A percentile compares a stretch with the other conserved stretches of the same genome.
Evolutionary conservation across 2,797 vertebrate species (phyloP).

Genomic region (Choloepus didactylus): DNA sequence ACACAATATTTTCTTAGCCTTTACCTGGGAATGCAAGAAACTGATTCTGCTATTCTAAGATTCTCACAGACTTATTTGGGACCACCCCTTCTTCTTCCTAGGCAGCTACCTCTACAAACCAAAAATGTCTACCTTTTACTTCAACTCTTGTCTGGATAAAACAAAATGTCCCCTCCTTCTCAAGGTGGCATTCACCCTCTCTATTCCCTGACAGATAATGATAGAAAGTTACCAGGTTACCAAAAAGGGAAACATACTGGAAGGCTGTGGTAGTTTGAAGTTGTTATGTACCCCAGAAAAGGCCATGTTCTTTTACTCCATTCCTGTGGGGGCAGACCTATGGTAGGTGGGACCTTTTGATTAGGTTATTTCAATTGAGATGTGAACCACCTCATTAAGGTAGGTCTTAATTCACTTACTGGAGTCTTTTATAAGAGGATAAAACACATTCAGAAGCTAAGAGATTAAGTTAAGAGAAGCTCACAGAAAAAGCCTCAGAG

Average conservation of each 20-base stretch:
- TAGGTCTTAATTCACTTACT: too few relatives aligned
- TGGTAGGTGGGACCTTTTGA: too few relatives aligned
- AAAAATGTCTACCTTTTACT: conserved; percentile 20
- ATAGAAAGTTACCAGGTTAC: conserved; percentile 35
- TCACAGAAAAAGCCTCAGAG: too few relatives aligned
- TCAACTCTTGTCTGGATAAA: neutral
- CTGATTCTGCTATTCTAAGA: neutral
- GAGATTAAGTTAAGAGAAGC: too few relatives aligned
- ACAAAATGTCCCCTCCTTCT: conserved; percentile 28
- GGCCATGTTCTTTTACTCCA: too few relatives aligned
- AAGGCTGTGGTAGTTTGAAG: neutral
- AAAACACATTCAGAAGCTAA: too few relatives aligned
- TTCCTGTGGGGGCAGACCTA: too few relatives aligned
- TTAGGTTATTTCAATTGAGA: too few relatives aligned
- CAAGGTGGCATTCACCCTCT: neutral
- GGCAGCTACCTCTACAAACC: neutral
- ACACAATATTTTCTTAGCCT: neutral
- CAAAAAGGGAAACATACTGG: conserved; percentile 22
- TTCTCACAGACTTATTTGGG: neutral
- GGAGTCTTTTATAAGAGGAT: too few relatives aligned
- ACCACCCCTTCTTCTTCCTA: conserved; percentile 46
- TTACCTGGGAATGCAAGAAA: neutral
- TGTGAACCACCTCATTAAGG: too few relatives aligned
- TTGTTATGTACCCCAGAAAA: too few relatives aligned
- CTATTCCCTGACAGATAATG: neutral